Evolutionary conservation across 2,797 vertebrate species (phyloP).

Genomic region (Cryptoprocta ferox): DNA sequence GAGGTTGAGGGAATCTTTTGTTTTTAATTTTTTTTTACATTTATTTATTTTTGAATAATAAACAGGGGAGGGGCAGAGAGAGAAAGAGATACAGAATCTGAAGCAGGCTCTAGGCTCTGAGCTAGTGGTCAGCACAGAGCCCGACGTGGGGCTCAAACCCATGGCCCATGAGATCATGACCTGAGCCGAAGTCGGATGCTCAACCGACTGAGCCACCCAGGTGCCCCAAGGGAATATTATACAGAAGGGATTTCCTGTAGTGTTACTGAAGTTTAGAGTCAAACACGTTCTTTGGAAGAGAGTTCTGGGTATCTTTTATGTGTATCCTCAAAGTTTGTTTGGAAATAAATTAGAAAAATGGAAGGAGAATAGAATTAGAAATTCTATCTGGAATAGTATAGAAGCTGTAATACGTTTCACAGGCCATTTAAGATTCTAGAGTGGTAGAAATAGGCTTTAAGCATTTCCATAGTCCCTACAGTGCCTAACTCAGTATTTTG

Average conservation of each 20-base stretch:
- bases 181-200: too few species aligned
- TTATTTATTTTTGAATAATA: too few species aligned
- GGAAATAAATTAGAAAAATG: constrained; percentile 30
- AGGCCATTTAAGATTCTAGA: background rate
- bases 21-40: too few species aligned
- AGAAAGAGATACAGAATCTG: too few species aligned
- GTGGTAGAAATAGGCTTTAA: background rate
- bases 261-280: background rate
- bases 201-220: too few species aligned
- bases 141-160: too few species aligned
- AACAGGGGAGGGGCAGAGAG: too few species aligned
- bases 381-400: background rate
- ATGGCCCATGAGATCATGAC: too few species aligned
- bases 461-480: background rate
- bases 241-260: background rate
- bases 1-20: background rate
- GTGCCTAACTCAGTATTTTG: background rate
- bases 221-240: background rate
- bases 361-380: background rate
- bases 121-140: too few species aligned
- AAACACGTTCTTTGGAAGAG: background rate
- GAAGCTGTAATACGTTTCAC: background rate
- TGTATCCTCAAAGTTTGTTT: background rate
- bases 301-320: background rate
- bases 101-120: too few species aligned